phyloP scores from a whole-genome alignment of 2,888 invertebrate genomes.

The Halocaridina rubra region DNA sequence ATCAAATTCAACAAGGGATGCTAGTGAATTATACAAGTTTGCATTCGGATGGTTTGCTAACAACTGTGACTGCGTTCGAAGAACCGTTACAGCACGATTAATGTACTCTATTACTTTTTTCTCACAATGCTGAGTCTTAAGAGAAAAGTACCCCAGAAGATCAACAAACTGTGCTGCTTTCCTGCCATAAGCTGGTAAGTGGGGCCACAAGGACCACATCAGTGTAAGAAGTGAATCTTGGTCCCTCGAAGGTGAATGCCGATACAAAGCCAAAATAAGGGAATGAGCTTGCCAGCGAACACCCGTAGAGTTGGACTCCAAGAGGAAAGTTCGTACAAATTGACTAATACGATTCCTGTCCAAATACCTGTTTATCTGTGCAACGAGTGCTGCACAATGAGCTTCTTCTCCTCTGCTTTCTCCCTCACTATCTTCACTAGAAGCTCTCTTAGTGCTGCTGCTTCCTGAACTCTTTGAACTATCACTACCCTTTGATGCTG shows the following conservation, averaged over 20 bases:
- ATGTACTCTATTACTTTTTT: slow-evolving; percentile 76
- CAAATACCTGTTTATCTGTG: slow-evolving; percentile 75
- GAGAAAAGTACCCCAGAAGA: slow-evolving; percentile 91
- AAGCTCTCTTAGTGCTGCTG: slow-evolving; percentile 62
- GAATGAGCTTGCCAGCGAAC: slow-evolving; percentile 97
- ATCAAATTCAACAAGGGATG: slow-evolving; percentile 94
- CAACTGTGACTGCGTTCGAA: slow-evolving; percentile 89
- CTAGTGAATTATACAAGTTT: slow-evolving; percentile 88
- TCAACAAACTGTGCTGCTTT: slow-evolving; percentile 98
- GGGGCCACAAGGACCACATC: slow-evolving; percentile 92
- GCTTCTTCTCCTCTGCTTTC: slow-evolving; percentile 76
- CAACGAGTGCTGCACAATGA: slow-evolving; percentile 77
- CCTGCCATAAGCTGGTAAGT: slow-evolving; percentile 88
- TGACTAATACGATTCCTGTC: slow-evolving; percentile 71
- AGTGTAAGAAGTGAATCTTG: slow-evolving; percentile 84
- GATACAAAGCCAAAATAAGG: slow-evolving; percentile 84
- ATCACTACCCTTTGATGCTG: slow-evolving; percentile 69
- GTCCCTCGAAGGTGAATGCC: slow-evolving; percentile 82
- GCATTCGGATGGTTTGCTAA: slow-evolving; percentile 94
- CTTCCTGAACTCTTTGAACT: slow-evolving; percentile 69
- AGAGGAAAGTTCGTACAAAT: slow-evolving; percentile 89
- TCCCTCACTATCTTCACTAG: slow-evolving; percentile 61
- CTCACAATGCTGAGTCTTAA: slow-evolving; percentile 74
- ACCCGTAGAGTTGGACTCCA: slow-evolving; percentile 92
- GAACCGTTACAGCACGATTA: slow-evolving; percentile 85